Evolutionary conservation across 2,888 invertebrate species (phyloP).

Genomic region (Xylota sylvarum): DNA sequence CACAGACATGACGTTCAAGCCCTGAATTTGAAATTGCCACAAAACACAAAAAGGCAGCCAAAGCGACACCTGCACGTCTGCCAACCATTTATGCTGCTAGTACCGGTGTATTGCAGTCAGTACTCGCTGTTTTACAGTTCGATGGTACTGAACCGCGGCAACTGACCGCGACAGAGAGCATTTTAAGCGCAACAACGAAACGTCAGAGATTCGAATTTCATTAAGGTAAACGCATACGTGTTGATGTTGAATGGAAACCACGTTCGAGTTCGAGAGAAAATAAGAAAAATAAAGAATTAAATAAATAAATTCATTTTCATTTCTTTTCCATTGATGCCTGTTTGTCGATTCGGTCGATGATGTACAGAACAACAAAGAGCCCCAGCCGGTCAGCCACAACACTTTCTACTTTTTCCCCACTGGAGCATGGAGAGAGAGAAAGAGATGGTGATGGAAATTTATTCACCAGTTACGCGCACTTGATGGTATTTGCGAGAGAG

Average conservation of each 20-base stretch:
- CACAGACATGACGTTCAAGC: slow-evolving; percentile 52
- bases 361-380: slow-evolving; percentile 22
- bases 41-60: not conserved
- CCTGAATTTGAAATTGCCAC: slow-evolving; percentile 23
- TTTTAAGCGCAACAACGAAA: not conserved
- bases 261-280: slow-evolving; percentile 29
- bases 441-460: slow-evolving; percentile 19
- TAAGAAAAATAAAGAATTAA: slow-evolving; percentile 3
- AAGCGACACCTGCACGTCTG: slow-evolving; percentile 44
- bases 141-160: slow-evolving; percentile 24
- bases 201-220: slow-evolving; percentile 25
- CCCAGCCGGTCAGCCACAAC: slow-evolving; percentile 15
- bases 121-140: slow-evolving; percentile 14
- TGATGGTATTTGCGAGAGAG: not conserved
- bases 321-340: slow-evolving; percentile 27
- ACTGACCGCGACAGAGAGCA: slow-evolving; percentile 37
- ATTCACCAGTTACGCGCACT: slow-evolving; percentile 19
- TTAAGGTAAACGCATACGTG: slow-evolving; percentile 29
- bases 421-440: not conserved
- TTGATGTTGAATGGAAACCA: slow-evolving; percentile 31
- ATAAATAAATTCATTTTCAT: slow-evolving; percentile 47
- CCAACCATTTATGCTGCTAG: not conserved
- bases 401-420: slow-evolving; percentile 52
- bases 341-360: slow-evolving; percentile 45
- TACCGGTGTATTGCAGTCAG: slow-evolving; percentile 13